A percentile compares a stretch with the other conserved stretches of the same genome.
phyloP scores from a whole-genome alignment of 2,888 invertebrate genomes.

The Callosobruchus maculatus region DNA sequence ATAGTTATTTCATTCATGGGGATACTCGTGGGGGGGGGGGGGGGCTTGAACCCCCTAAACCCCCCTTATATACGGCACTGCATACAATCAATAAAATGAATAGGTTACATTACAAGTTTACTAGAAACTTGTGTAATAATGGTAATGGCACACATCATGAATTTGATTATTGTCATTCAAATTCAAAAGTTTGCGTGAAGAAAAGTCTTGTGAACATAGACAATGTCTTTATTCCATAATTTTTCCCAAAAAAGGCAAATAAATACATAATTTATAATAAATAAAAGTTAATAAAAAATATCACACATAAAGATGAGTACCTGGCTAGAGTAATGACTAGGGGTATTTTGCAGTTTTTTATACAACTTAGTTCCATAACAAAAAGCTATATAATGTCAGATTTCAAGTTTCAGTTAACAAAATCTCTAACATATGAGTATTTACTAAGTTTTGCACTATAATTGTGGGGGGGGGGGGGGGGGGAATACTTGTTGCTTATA shows the following conservation, averaged over 20 bases:
- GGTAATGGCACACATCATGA: too few species aligned
- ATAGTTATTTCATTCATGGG: too few species aligned
- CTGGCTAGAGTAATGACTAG: neutral
- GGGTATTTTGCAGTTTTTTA: neutral
- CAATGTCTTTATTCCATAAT: neutral
- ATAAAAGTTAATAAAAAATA: neutral
- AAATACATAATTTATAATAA: neutral
- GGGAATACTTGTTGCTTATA: neutral
- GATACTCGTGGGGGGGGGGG: too few species aligned
- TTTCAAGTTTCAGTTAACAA: neutral
- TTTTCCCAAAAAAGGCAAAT: neutral
- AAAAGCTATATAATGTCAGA: neutral
- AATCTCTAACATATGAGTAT: neutral
- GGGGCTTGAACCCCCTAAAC: too few species aligned
- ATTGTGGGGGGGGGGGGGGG: too few species aligned
- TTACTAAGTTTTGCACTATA: neutral
- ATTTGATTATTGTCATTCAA: too few species aligned
- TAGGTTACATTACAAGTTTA: too few species aligned
- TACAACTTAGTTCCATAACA: neutral
- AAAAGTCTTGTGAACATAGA: neutral
- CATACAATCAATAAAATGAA: too few species aligned
- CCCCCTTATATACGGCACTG: too few species aligned
- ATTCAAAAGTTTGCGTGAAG: neutral
- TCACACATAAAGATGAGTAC: neutral
- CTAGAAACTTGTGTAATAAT: too few species aligned